phyloP scores from a whole-genome alignment of 2,888 invertebrate species.

The Nymphalis urticae region DNA sequence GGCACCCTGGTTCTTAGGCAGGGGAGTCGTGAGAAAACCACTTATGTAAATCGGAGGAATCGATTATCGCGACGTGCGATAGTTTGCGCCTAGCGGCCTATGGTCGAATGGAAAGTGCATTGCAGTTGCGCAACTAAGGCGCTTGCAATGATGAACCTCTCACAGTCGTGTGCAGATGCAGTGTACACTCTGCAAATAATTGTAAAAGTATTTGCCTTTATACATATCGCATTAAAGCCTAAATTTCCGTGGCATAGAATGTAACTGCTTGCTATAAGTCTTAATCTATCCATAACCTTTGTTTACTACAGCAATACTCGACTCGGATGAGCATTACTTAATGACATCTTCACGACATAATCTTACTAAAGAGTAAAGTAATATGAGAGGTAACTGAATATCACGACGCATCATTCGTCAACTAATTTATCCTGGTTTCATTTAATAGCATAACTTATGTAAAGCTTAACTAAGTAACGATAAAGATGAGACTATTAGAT shows the following conservation, averaged over 20 bases:
- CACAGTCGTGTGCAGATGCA: constrained; percentile 34
- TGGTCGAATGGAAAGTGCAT: constrained; percentile 71
- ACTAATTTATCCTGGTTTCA: constrained; percentile 1
- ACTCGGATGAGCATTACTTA: constrained; percentile 19
- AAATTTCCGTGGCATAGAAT: constrained; percentile 1
- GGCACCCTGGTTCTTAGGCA: constrained; percentile 66
- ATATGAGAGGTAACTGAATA: neutral
- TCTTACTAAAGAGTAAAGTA: constrained; percentile 9
- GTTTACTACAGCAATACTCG: constrained; percentile 16
- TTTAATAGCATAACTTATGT: neutral
- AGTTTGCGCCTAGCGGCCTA: constrained; percentile 45
- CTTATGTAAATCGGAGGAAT: constrained; percentile 75
- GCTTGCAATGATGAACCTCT: constrained; percentile 46
- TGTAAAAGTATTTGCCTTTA: constrained; percentile 13
- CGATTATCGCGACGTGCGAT: constrained; percentile 68
- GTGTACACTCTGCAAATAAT: constrained; percentile 11
- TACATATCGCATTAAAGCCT: constrained; percentile 1
- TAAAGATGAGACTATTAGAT: neutral
- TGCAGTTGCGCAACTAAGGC: constrained; percentile 57
- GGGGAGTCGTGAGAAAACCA: constrained; percentile 74
- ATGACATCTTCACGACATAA: constrained; percentile 27
- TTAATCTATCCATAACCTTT: neutral
- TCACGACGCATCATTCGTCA: constrained; percentile 24
- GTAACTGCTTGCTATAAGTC: neutral
- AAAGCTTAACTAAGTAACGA: neutral